A percentile compares a stretch with the other conserved stretches of the same genome.
phyloP scores from a whole-genome alignment of 2,797 vertebrate species.

The Poeciliopsis turneri region DNA sequence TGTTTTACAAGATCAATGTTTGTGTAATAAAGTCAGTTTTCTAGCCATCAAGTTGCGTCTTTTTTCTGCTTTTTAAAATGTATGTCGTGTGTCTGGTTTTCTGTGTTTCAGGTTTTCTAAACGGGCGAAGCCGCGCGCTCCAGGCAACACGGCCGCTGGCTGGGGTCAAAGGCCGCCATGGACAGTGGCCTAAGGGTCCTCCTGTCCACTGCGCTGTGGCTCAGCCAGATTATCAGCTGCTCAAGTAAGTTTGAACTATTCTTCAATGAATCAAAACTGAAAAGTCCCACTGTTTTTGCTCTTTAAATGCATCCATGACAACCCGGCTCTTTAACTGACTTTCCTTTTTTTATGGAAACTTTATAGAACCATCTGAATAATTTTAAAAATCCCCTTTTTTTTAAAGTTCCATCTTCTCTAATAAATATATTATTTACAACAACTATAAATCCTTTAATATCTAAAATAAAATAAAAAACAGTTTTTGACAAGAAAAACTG shows the following conservation, averaged over 20 bases:
- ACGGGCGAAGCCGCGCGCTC: conserved; percentile 43
- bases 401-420: no score
- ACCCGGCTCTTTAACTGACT: neutral
- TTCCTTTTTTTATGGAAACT: neutral
- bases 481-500: no score
- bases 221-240: conserved; percentile 81
- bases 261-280: neutral
- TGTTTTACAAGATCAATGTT: no score
- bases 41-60: no score
- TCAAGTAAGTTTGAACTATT: conserved; percentile 71
- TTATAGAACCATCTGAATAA: neutral
- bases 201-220: conserved; percentile 81
- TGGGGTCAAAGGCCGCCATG: conserved; percentile 78
- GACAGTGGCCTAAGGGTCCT: conserved; percentile 80
- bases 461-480: no score
- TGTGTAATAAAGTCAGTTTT: no score
- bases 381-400: no score
- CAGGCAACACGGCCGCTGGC: conserved; percentile 64
- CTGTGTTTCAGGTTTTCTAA: conserved; percentile 69
- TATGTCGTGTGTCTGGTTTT: neutral
- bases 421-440: no score
- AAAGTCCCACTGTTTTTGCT: neutral
- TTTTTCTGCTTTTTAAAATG: no score
- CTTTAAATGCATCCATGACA: neutral
- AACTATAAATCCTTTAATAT: no score